phyloP scores from a whole-genome alignment of 2,797 vertebrate genomes.

The Parauchenoglanis ngamensis region DNA sequence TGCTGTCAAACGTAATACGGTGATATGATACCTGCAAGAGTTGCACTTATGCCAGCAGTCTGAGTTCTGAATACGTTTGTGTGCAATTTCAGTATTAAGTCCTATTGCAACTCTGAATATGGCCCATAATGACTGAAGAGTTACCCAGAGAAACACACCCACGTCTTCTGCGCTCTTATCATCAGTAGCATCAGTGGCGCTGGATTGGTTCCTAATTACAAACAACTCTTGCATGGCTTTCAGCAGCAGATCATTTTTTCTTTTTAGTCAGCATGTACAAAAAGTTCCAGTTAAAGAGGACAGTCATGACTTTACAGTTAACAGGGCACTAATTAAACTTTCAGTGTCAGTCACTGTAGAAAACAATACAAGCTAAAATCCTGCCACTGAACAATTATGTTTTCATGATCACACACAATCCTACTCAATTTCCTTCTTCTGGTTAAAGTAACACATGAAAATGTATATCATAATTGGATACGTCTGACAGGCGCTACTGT shows the following conservation, averaged over 20 bases:
- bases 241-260: not conserved
- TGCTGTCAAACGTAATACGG: not conserved
- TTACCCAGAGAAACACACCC: not conserved
- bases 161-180: not conserved
- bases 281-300: not conserved
- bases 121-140: not conserved
- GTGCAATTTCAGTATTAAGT: slow-evolving; percentile 1
- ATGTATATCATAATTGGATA: slow-evolving; percentile 23
- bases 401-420: not conserved
- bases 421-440: not conserved
- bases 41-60: not conserved
- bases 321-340: slow-evolving; percentile 7
- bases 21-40: not conserved
- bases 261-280: not conserved
- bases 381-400: not conserved
- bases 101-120: not conserved
- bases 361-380: not conserved
- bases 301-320: not conserved
- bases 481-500: slow-evolving; percentile 18
- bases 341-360: slow-evolving; percentile 3
- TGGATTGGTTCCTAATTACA: slow-evolving; percentile 2
- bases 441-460: not conserved
- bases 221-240: not conserved
- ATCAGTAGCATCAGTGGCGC: not conserved
- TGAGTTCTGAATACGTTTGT: not conserved